Evolutionary conservation across 2,797 vertebrate genomes (phyloP), one percentile per base, ranked within the genome.

Genomic region (Champsocephalus gunnari): DNA sequence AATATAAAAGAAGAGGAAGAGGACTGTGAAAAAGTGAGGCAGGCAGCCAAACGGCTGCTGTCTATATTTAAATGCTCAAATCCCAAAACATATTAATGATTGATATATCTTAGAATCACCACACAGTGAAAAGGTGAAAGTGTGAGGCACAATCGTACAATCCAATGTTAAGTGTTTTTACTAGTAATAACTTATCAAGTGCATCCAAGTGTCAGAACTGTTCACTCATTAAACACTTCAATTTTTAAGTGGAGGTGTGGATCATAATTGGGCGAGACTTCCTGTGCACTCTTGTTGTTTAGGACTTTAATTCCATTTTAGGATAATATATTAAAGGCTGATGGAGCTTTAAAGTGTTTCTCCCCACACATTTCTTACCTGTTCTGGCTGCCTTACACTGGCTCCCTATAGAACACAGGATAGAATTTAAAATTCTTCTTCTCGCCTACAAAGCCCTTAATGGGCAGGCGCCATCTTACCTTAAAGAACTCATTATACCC

Each of bases 281-380:
- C 82, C 4, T 63, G 43, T 12, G 4, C 73, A 66, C 8, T 38
- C 58, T 71, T 19, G 7, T 77, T 67, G n/a, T 80, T 63, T 16
- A 32, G 55, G 51, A 71, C 53, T 73, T 64, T 13, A 80, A 82
- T 77, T 79, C 56, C 71, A 38, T 79, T 81, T 84, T 77, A 66
- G 64, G 45, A 57, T 68, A 57, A 73, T 56, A 24, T 73, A 71
- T 60, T 1, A 3, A 66, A 67, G 48, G 70, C 66, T 78, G 72
- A 70, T 53, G 12, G 60, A 80, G 60, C 48, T 81, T 81, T 73
- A 47, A 24, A 32, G 57, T 65, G 80, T 62, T 73, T 76, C 69
- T 68, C 19, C 5, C 34, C 62, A 38, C 21, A 61, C 13, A 82
- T 80, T 71, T 19, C 19, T 19, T 19, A 19, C 19, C 19, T 19